Conservation (phyloP, 1,140 invertebrate species). For the Nylanderia fulva region DNA sequence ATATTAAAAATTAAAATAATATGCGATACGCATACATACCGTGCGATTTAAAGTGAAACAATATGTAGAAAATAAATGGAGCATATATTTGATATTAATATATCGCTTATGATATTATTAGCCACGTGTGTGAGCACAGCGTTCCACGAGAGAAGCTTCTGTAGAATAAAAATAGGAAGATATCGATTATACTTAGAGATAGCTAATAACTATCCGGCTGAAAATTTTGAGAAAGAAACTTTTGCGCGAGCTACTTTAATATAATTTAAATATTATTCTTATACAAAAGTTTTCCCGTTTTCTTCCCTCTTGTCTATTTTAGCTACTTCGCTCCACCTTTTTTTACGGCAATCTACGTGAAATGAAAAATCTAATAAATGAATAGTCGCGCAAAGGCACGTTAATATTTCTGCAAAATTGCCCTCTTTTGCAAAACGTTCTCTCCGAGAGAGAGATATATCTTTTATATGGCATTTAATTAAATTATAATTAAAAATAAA, state of each 20-base stretch:
- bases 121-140: neutral
- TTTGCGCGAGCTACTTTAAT: neutral
- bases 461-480: neutral
- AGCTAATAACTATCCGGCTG: neutral
- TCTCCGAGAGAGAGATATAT: neutral
- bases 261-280: neutral
- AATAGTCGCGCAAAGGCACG: neutral
- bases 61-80: constrained; percentile 10
- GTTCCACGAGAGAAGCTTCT: neutral
- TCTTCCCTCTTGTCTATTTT: neutral
- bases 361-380: neutral
- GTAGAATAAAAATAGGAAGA: constrained; percentile 35
- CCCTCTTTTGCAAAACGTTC: neutral
- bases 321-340: neutral
- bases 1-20: neutral
- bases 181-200: constrained; percentile 23
- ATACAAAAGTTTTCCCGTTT: neutral
- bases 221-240: constrained; percentile 23
- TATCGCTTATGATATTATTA: constrained; percentile 17
- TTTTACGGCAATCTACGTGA: neutral
- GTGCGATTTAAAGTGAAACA: neutral
- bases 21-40: neutral
- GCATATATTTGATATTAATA: constrained; percentile 19
- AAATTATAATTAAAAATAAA: no score
- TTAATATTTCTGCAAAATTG: neutral